These are phyloP conservation scores for Glaucopsyche alexis DNA, from an alignment of 2,888 invertebrate genomes.

Conservation along the genomic window DNA sequence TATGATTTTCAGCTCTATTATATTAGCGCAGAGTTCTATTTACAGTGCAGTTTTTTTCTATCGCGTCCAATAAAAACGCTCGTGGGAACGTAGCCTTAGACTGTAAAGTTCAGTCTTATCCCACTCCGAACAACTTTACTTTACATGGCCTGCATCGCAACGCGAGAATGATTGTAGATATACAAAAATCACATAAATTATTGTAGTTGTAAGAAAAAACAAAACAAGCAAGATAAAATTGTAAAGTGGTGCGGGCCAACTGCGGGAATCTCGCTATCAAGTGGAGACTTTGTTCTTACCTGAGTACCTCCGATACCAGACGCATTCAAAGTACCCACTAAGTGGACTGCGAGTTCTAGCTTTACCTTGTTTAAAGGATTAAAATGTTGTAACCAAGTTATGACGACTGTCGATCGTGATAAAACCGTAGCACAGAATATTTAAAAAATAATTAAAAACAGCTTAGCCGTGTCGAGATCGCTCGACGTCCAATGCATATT, in stretches of 20 bases:
- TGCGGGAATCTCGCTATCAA: neutral
- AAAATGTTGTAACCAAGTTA: neutral
- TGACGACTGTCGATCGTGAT: neutral
- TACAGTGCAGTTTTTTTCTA: no score
- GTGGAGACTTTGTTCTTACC: neutral
- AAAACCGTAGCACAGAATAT: neutral
- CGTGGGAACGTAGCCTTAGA: no score
- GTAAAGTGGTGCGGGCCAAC: neutral
- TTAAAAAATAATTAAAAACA: conserved; percentile 9
- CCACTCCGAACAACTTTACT: no score
- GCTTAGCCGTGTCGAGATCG: neutral
- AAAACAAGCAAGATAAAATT: neutral
- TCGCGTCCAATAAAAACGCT: no score
- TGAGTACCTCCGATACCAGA: neutral
- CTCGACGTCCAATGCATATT: neutral
- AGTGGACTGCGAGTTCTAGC: neutral
- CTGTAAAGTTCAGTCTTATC: no score
- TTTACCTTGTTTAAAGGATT: neutral
- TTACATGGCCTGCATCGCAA: no score
- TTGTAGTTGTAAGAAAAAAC: neutral
- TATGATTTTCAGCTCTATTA: no score
- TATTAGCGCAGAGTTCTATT: no score
- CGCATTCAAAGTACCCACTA: neutral
- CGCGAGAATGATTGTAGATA: no score
- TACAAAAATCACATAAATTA: no score